These are phyloP conservation scores for Caenorhabditis macrosperma DNA, from an alignment of 2,888 invertebrate genomes.

Conservation along the genomic window DNA sequence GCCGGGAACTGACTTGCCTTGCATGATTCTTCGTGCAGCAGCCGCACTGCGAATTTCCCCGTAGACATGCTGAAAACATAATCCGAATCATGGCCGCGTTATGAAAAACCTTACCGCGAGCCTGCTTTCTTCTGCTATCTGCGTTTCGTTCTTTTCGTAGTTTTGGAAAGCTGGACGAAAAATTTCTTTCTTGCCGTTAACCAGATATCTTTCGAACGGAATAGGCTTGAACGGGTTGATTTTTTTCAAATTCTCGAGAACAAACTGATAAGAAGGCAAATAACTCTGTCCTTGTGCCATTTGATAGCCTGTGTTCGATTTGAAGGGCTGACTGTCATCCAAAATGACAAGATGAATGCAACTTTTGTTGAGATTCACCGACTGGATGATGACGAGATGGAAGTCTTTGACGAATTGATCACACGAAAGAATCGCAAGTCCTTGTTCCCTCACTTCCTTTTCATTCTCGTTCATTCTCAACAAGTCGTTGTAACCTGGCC, in stretches of 20 bases:
- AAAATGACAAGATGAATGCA: constrained; percentile 27
- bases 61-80: constrained; percentile 23
- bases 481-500: constrained; percentile 85
- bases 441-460: constrained; percentile 28
- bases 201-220: constrained; percentile 79
- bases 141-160: constrained; percentile 21
- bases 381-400: constrained; percentile 85
- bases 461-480: constrained; percentile 83
- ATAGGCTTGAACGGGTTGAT: constrained; percentile 73
- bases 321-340: constrained; percentile 21
- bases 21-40: neutral
- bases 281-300: constrained; percentile 86
- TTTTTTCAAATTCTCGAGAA: constrained; percentile 85
- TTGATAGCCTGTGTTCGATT: constrained; percentile 73
- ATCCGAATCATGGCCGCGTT: too few species aligned
- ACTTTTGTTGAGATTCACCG: neutral
- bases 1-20: constrained; percentile 18
- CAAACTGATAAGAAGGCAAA: constrained; percentile 89
- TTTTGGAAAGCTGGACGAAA: constrained; percentile 64
- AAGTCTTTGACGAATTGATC: constrained; percentile 85
- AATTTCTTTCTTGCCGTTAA: constrained; percentile 66
- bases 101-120: constrained; percentile 1
- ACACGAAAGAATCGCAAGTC: constrained; percentile 85
- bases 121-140: constrained; percentile 18
- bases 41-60: constrained; percentile 8